Evolutionary conservation across 2,113 vertebrate species (phyloP).

Genomic region (Macrotis lagotis): DNA sequence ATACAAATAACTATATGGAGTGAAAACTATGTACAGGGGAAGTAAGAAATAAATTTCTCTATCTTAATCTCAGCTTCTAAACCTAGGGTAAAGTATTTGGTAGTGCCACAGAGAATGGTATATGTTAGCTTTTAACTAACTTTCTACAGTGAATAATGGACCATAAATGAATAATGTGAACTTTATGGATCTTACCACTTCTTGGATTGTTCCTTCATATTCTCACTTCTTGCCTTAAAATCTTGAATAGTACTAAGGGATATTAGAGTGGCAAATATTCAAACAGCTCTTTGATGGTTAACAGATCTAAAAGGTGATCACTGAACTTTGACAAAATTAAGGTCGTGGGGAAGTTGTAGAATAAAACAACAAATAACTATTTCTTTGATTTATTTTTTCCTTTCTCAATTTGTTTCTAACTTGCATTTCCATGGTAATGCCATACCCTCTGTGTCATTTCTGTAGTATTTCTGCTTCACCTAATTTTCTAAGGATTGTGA

Average conservation of each 20-base stretch:
- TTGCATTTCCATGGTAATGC: background rate
- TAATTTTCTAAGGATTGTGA: background rate
- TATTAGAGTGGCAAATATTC: background rate
- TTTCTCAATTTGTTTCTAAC: background rate
- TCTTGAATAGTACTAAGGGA: background rate
- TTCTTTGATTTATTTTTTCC: too few relatives aligned
- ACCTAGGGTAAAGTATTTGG: too few relatives aligned
- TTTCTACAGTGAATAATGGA: too few relatives aligned
- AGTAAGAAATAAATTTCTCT: background rate
- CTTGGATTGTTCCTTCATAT: too few relatives aligned
- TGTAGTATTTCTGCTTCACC: conserved; percentile 4
- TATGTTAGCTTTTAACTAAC: too few relatives aligned
- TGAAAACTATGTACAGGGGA: background rate
- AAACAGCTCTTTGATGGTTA: background rate
- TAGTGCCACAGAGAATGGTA: too few relatives aligned
- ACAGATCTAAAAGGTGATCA: background rate
- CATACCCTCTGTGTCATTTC: background rate
- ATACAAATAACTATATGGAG: background rate
- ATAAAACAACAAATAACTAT: too few relatives aligned
- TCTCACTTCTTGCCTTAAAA: conserved; percentile 1
- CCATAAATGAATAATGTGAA: too few relatives aligned
- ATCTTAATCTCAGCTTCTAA: too few relatives aligned
- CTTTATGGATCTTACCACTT: too few relatives aligned
- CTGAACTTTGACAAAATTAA: background rate
- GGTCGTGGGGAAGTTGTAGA: too few relatives aligned